phyloP scores from a whole-genome alignment of 2,888 invertebrate genomes.

The Drosophila eohydei region DNA sequence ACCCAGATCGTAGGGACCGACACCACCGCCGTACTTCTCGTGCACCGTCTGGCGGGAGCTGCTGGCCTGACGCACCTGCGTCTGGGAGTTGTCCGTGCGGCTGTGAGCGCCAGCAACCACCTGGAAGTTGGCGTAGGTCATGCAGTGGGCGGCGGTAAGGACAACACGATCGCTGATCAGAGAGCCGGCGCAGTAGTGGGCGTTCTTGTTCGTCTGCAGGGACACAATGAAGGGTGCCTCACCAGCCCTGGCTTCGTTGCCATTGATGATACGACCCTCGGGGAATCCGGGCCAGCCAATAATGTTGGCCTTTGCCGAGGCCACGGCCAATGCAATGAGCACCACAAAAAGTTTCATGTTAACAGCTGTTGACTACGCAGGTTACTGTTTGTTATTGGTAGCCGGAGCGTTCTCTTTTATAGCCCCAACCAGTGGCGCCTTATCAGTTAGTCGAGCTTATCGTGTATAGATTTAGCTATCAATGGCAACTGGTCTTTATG shows the following conservation, averaged over 20 bases:
- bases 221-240: constrained; percentile 85
- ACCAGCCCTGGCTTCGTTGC: constrained; percentile 77
- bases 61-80: constrained; percentile 70
- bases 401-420: constrained; percentile 47
- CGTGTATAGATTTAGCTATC: constrained; percentile 23
- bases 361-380: constrained; percentile 14
- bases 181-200: constrained; percentile 84
- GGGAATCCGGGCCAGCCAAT: constrained; percentile 67
- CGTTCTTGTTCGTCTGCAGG: constrained; percentile 41
- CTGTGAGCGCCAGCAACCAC: constrained; percentile 84
- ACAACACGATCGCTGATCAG: constrained; percentile 76
- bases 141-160: constrained; percentile 84
- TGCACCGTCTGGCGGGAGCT: constrained; percentile 72
- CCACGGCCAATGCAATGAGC: constrained; percentile 65
- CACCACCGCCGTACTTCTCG: constrained; percentile 79
- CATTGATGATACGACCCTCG: constrained; percentile 82
- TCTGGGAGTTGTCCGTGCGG: constrained; percentile 56
- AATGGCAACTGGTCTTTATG: constrained; percentile 13
- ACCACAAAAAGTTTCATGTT: constrained; percentile 75
- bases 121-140: constrained; percentile 51
- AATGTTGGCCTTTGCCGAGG: constrained; percentile 53
- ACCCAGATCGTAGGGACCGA: constrained; percentile 86
- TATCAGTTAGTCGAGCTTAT: constrained; percentile 37
- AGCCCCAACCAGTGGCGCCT: constrained; percentile 2
- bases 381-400: constrained; percentile 23